A percentile compares a stretch with the other conserved stretches of the same genome.
These are phyloP conservation scores for Morpho helenor DNA, from an alignment of 2,888 invertebrate species.

Conservation along the genomic window DNA sequence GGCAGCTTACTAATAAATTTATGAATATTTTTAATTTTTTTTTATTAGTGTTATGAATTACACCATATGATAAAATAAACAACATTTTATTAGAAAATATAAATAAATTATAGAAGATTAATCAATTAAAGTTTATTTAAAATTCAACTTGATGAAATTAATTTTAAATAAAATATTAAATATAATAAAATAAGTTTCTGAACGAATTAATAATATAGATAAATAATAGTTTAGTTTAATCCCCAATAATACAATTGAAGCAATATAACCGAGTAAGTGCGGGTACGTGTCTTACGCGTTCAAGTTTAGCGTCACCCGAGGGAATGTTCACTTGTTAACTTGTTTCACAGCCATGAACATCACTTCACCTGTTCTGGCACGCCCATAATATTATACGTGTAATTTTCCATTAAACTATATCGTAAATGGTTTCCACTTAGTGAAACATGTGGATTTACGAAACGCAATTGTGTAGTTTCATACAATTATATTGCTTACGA, in stretches of 20 bases:
- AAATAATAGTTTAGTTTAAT: constrained; percentile 1
- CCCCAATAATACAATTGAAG: constrained; percentile 19
- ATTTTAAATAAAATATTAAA: too few relatives aligned
- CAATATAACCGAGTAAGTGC: constrained; percentile 28
- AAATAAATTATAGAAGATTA: too few relatives aligned
- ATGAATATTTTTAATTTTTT: too few relatives aligned
- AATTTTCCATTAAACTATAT: constrained; percentile 19
- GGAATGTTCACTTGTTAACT: constrained; percentile 31
- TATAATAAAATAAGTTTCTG: too few relatives aligned
- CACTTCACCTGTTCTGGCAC: constrained; percentile 24
- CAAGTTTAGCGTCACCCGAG: constrained; percentile 24
- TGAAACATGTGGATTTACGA: background rate
- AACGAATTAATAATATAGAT: too few relatives aligned
- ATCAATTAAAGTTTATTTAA: too few relatives aligned
- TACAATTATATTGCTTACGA: too few relatives aligned
- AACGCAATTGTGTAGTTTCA: background rate
- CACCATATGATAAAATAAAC: too few relatives aligned
- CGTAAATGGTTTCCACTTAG: constrained; percentile 17
- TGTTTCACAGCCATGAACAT: constrained; percentile 29
- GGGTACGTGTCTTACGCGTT: constrained; percentile 27
- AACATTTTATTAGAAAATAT: too few relatives aligned
- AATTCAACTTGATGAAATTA: too few relatives aligned
- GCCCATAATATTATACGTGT: constrained; percentile 23
- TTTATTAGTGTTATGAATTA: too few relatives aligned
- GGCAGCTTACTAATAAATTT: too few relatives aligned